Conservation (phyloP, 2,888 invertebrate species). For the Xestoiulus laeticollis region DNA sequence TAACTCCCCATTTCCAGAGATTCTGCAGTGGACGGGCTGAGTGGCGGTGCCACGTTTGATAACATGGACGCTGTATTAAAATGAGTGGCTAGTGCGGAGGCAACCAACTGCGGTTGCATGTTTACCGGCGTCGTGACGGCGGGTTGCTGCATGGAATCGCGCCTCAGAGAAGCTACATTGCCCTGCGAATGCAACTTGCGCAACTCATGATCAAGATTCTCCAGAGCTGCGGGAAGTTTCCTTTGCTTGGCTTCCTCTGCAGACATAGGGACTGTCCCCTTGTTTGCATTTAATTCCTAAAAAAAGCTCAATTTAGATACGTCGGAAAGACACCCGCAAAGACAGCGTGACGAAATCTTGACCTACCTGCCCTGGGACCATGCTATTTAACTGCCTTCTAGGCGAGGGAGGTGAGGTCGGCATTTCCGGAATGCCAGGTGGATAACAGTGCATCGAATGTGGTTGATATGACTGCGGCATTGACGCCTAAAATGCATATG, state of each 20-base stretch:
- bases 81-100: conserved; percentile 48
- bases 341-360: background rate
- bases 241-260: conserved; percentile 48
- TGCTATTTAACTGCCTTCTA: conserved; percentile 45
- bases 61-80: conserved; percentile 51
- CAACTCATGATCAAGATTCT: conserved; percentile 56
- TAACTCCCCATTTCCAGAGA: conserved; percentile 44
- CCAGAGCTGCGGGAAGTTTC: conserved; percentile 54
- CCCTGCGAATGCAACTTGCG: conserved; percentile 56
- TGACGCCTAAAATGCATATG: background rate
- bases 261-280: background rate
- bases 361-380: background rate
- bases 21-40: conserved; percentile 53
- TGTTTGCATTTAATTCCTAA: background rate
- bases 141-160: conserved; percentile 40
- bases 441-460: conserved; percentile 43
- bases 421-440: conserved; percentile 44
- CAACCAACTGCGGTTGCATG: background rate
- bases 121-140: conserved; percentile 47
- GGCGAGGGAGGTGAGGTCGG: conserved; percentile 51
- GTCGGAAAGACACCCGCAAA: background rate
- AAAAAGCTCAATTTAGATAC: background rate
- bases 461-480: conserved; percentile 30
- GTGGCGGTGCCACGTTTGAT: conserved; percentile 13
- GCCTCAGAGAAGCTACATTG: conserved; percentile 51